A percentile compares a stretch with the other conserved stretches of the same genome.
phyloP scores from a whole-genome alignment of 2,888 invertebrate species.

The Agrenia bidenticulata region DNA sequence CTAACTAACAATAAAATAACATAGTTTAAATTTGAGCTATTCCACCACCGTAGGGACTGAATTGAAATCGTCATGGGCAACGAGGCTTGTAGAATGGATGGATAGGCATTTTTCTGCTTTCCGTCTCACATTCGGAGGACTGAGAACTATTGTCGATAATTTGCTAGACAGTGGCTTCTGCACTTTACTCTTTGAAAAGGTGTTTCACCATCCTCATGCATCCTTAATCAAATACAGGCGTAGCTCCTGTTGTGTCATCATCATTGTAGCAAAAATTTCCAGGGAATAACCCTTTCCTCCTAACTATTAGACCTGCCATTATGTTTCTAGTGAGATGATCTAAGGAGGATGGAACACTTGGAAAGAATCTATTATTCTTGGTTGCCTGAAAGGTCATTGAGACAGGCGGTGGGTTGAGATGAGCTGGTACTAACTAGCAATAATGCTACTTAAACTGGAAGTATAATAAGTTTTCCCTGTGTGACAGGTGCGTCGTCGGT shows the following conservation, averaged over 20 bases:
- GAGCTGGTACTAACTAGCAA: background rate
- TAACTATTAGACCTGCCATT: background rate
- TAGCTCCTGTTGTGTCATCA: slow-evolving; percentile 2
- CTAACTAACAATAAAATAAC: too few relatives aligned
- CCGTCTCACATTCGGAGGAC: too few relatives aligned
- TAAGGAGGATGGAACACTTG: background rate
- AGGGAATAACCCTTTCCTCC: too few relatives aligned
- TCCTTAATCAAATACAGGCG: slow-evolving; percentile 3
- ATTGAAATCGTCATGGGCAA: too few relatives aligned
- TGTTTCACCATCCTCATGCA: background rate
- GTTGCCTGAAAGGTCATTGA: background rate
- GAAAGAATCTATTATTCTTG: background rate
- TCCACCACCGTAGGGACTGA: background rate
- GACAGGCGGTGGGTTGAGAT: too few relatives aligned
- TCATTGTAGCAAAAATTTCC: too few relatives aligned
- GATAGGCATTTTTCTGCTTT: too few relatives aligned
- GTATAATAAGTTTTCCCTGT: background rate
- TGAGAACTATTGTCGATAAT: background rate
- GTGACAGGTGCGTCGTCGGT: slow-evolving; percentile 28
- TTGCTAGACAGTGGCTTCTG: background rate
- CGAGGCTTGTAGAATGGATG: too few relatives aligned
- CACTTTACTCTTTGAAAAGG: background rate
- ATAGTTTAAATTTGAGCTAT: slow-evolving; percentile 10
- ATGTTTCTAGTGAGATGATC: background rate
- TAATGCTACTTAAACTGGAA: background rate